phyloP scores from a whole-genome alignment of 1,140 invertebrate species.

The Colletes gigas region DNA sequence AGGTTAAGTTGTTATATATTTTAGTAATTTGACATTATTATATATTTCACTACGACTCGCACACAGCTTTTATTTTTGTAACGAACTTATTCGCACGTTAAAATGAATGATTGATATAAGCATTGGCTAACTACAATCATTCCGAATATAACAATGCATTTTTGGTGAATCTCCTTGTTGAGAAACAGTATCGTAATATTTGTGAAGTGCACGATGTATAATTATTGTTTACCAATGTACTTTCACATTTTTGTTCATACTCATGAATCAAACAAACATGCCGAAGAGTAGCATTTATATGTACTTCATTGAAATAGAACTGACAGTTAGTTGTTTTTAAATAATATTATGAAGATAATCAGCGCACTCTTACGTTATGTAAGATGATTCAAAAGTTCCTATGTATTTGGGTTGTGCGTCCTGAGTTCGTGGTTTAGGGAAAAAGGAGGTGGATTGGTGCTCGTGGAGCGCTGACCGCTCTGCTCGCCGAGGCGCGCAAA shows the following conservation, averaged over 20 bases:
- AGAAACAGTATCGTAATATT: neutral
- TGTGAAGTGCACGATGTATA: neutral
- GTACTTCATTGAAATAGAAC: neutral
- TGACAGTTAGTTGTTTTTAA: slow-evolving; percentile 16
- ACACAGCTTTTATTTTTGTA: neutral
- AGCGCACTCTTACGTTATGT: neutral
- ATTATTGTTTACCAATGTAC: neutral
- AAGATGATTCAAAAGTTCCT: neutral
- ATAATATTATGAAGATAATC: neutral
- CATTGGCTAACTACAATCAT: neutral
- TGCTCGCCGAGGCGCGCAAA: no score
- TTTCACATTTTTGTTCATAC: neutral
- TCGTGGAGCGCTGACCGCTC: no score
- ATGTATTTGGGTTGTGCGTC: neutral
- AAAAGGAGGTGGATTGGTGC: no score
- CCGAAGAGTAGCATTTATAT: neutral
- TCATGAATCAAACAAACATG: neutral
- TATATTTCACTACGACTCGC: neutral
- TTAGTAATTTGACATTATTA: neutral
- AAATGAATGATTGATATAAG: neutral
- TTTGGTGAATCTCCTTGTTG: slow-evolving; percentile 15
- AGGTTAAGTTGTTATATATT: slow-evolving; percentile 17
- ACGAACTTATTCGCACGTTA: neutral
- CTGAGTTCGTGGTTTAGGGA: no score
- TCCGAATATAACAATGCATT: neutral